These are phyloP conservation scores for Dicyrtoma fusca DNA, from an alignment of 2,888 invertebrate genomes.

Conservation along the genomic window DNA sequence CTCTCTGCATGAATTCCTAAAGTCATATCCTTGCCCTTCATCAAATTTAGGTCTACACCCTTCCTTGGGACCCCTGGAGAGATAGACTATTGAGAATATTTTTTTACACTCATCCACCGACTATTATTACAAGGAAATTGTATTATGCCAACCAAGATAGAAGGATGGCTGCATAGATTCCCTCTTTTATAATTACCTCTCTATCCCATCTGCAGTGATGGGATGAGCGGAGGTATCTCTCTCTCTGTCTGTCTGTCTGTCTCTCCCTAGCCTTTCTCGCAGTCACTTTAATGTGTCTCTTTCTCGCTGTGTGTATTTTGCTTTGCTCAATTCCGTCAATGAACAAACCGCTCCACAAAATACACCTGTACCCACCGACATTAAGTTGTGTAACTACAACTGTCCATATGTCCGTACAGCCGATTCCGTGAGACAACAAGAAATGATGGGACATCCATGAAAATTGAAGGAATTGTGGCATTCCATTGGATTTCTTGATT, in stretches of 20 bases:
- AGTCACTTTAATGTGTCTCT: conserved; percentile 24
- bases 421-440: neutral
- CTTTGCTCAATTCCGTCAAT: no score
- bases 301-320: conserved; percentile 39
- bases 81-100: conserved; percentile 51
- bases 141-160: conserved; percentile 35
- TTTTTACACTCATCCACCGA: conserved; percentile 40
- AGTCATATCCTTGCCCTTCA: conserved; percentile 48
- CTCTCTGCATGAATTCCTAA: conserved; percentile 51
- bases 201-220: conserved; percentile 58
- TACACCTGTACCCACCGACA: no score
- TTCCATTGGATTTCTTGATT: conserved; percentile 3
- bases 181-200: conserved; percentile 20
- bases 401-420: no score
- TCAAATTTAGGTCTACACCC: conserved; percentile 49
- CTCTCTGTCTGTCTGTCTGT: conserved; percentile 38
- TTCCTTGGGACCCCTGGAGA: conserved; percentile 52
- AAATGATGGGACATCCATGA: conserved; percentile 10
- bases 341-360: no score
- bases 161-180: conserved; percentile 26
- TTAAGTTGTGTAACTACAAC: no score
- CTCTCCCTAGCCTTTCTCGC: conserved; percentile 26
- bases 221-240: conserved; percentile 42
- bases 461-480: conserved; percentile 10
- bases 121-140: conserved; percentile 43